Conservation (phyloP, 2,888 invertebrate genomes). For the Apocheima hispidaria region DNA sequence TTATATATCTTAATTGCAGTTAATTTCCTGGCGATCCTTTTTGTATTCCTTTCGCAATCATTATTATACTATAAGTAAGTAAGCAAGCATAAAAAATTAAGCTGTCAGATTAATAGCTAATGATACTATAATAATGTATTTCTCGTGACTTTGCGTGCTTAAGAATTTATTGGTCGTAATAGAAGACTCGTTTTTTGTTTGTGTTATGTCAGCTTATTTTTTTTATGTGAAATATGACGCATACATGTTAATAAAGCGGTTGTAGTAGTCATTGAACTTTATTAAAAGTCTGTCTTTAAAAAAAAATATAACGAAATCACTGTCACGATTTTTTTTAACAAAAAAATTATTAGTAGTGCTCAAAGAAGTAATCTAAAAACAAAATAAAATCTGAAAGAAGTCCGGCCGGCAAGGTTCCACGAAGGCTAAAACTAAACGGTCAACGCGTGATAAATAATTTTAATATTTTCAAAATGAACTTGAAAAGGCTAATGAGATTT, state of each 20-base stretch:
- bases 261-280: slow-evolving; percentile 2
- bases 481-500: no score
- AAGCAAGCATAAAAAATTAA: slow-evolving; percentile 18
- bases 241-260: neutral
- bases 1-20: slow-evolving; percentile 27
- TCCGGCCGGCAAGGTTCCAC: no score
- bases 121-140: slow-evolving; percentile 16
- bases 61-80: no score
- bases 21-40: slow-evolving; percentile 25
- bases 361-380: no score
- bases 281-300: neutral
- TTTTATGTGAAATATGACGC: slow-evolving; percentile 1
- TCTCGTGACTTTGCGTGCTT: slow-evolving; percentile 4
- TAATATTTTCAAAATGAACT: no score
- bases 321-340: no score
- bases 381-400: no score
- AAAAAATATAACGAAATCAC: no score
- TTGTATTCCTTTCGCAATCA: slow-evolving; percentile 13
- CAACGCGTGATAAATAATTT: no score
- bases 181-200: slow-evolving; percentile 3
- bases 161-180: slow-evolving; percentile 8
- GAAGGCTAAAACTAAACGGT: neutral
- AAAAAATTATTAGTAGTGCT: no score
- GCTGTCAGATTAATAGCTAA: slow-evolving; percentile 21
- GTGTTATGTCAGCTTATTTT: slow-evolving; percentile 1